Conservation (phyloP, 2,888 invertebrate species). For the Drosophila greeni region DNA sequence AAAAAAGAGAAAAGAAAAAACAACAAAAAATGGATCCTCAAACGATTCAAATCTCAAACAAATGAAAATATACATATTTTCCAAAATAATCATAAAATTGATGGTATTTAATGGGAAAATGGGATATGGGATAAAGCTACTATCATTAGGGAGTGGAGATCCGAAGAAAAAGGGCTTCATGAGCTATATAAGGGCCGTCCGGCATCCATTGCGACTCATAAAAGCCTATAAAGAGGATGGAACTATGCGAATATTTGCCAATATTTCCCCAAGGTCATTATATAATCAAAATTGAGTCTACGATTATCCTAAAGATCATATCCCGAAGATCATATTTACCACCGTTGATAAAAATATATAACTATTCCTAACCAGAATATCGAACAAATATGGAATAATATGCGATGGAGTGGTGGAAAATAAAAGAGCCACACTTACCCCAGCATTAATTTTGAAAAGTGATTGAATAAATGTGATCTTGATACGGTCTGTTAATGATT, state of each 20-base stretch:
- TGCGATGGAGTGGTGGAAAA: neutral
- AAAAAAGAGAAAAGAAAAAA: slow-evolving; percentile 40
- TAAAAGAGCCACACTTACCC: neutral
- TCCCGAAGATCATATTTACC: too few species aligned
- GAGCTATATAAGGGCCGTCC: neutral
- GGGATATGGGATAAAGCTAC: neutral
- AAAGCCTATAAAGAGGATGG: neutral
- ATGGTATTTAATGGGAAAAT: slow-evolving; percentile 4
- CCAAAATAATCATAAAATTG: slow-evolving; percentile 46
- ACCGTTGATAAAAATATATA: neutral
- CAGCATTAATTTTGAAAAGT: slow-evolving; percentile 2
- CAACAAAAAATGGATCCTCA: slow-evolving; percentile 29
- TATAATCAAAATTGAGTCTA: neutral
- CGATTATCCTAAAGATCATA: too few species aligned
- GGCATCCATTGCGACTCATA: neutral
- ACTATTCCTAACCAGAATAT: too few species aligned
- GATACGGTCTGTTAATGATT: neutral
- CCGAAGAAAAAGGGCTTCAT: neutral
- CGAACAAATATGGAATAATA: neutral
- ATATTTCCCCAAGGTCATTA: neutral
- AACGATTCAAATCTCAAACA: slow-evolving; percentile 54
- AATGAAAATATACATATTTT: slow-evolving; percentile 60
- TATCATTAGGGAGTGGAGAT: neutral
- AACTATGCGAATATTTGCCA: neutral
- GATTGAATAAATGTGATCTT: neutral